phyloP scores from a whole-genome alignment of 2,888 invertebrate genomes.

The Tachina lurida region DNA sequence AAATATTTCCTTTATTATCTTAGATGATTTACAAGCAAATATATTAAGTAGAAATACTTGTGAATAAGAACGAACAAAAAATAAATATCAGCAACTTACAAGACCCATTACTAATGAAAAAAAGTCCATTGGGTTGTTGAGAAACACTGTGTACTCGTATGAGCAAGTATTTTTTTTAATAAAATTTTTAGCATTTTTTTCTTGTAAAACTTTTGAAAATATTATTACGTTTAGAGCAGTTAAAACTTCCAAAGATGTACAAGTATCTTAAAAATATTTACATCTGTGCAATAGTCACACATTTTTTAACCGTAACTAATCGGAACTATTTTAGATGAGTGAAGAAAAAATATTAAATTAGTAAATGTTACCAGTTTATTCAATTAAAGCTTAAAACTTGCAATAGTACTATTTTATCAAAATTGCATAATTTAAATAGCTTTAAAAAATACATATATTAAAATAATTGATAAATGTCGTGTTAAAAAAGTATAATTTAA shows the following conservation, averaged over 20 bases:
- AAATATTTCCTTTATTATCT: slow-evolving; percentile 61
- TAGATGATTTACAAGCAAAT: slow-evolving; percentile 40
- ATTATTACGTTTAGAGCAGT: not conserved
- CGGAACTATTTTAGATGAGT: not conserved
- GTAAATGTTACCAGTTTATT: too few relatives aligned
- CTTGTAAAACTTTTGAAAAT: not conserved
- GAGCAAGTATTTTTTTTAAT: not conserved
- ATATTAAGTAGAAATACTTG: slow-evolving; percentile 26
- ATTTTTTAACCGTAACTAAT: not conserved
- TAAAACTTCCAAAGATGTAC: not conserved
- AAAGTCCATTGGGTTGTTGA: not conserved
- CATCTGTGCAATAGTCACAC: not conserved
- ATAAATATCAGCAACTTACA: not conserved
- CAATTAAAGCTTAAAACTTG: too few relatives aligned
- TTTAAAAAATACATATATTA: too few relatives aligned
- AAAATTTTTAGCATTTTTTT: not conserved
- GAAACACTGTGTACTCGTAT: not conserved
- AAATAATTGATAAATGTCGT: too few relatives aligned
- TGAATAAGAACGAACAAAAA: not conserved
- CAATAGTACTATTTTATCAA: too few relatives aligned
- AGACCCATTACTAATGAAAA: not conserved
- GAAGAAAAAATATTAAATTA: too few relatives aligned
- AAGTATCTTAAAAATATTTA: not conserved
- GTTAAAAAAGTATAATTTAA: too few relatives aligned
- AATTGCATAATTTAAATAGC: too few relatives aligned